Conservation (phyloP, 2,113 vertebrate species). For the Sceloporus tristichus region DNA sequence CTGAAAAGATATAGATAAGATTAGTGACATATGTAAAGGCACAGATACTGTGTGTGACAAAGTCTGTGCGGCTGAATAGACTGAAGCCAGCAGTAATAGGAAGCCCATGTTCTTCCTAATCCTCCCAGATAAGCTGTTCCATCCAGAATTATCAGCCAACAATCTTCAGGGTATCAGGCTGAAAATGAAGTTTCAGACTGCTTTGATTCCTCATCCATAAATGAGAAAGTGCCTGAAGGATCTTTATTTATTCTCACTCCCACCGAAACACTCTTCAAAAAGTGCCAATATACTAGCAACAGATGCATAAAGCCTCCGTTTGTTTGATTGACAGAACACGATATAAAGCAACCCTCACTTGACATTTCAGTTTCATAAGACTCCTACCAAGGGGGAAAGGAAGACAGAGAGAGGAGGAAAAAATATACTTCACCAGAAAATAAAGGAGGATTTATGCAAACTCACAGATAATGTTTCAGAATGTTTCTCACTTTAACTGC, state of each 20-base stretch:
- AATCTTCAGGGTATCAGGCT: constrained; percentile 89
- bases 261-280: constrained; percentile 88
- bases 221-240: constrained; percentile 90
- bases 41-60: constrained; percentile 86
- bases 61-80: constrained; percentile 84
- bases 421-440: constrained; percentile 75
- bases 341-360: constrained; percentile 87
- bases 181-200: constrained; percentile 91
- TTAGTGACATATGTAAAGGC: constrained; percentile 90
- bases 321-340: constrained; percentile 87
- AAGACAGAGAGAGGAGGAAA: constrained; percentile 39
- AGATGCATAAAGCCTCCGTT: constrained; percentile 85
- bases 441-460: constrained; percentile 79
- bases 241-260: constrained; percentile 89
- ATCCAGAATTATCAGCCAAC: constrained; percentile 89
- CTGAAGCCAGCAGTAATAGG: constrained; percentile 86
- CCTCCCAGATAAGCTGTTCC: constrained; percentile 88
- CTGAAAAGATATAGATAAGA: constrained; percentile 90
- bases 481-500: constrained; percentile 55
- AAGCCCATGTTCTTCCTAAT: constrained; percentile 88
- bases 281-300: constrained; percentile 89
- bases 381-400: constrained; percentile 68
- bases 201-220: constrained; percentile 90
- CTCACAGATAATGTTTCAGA: constrained; percentile 72
- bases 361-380: constrained; percentile 88